These are phyloP conservation scores for Tetraneura akinire DNA, from an alignment of 1,140 invertebrate genomes.

Conservation along the genomic window DNA sequence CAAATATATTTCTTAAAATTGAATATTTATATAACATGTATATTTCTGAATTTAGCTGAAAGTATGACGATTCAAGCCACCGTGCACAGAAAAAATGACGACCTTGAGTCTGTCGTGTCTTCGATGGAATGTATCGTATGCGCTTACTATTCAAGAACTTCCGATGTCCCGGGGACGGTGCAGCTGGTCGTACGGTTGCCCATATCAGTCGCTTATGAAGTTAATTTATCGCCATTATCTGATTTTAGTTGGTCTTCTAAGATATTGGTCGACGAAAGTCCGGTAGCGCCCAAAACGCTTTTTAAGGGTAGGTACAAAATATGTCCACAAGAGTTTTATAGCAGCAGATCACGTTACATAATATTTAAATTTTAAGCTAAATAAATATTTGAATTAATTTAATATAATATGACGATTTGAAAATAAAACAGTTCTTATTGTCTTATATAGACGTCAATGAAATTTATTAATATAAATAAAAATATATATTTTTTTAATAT, in stretches of 20 bases:
- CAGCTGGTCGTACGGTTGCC: slow-evolving; percentile 7
- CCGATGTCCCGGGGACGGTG: neutral
- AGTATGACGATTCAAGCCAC: neutral
- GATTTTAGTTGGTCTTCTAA: slow-evolving; percentile 22
- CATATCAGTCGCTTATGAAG: neutral
- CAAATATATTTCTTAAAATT: too few species aligned
- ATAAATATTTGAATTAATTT: too few species aligned
- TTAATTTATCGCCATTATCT: neutral
- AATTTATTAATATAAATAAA: too few species aligned
- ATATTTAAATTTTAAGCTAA: too few species aligned
- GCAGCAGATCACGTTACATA: too few species aligned
- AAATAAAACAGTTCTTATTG: too few species aligned
- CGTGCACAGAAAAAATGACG: neutral
- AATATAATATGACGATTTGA: too few species aligned
- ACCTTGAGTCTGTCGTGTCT: neutral
- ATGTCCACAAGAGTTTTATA: too few species aligned
- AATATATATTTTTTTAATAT: too few species aligned
- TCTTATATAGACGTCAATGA: too few species aligned
- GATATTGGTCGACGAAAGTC: slow-evolving; percentile 21
- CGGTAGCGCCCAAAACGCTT: neutral
- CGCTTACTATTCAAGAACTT: neutral
- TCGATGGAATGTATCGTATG: neutral
- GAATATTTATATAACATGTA: too few species aligned
- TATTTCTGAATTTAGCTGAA: neutral
- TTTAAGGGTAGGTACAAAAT: slow-evolving; percentile 47